These are phyloP conservation scores for Campopleginae sp. DNA, from an alignment of 2,888 invertebrate genomes.

Conservation along the genomic window DNA sequence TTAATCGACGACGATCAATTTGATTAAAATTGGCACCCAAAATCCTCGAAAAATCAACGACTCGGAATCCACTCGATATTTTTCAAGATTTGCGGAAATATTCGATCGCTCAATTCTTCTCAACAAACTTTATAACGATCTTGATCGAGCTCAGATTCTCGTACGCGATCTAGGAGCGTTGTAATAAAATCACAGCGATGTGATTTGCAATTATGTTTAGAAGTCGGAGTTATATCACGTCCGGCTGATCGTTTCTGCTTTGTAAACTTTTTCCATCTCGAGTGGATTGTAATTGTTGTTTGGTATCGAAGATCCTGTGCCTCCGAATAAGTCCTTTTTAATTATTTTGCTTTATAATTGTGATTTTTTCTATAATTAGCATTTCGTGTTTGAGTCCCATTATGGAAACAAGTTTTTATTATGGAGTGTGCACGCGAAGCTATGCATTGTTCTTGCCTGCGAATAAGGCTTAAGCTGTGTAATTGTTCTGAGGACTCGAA, in stretches of 20 bases:
- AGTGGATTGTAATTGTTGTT: constrained; percentile 21
- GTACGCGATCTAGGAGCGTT: constrained; percentile 20
- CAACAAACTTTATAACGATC: background rate
- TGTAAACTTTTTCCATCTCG: constrained; percentile 6
- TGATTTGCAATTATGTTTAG: constrained; percentile 28
- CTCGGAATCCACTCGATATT: background rate
- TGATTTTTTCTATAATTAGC: background rate
- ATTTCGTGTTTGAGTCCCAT: background rate
- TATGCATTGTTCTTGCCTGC: background rate
- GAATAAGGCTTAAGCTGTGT: background rate
- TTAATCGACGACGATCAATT: background rate
- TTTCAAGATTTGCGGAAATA: background rate
- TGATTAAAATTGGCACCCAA: too few relatives aligned
- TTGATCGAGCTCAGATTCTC: constrained; percentile 18
- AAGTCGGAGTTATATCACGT: constrained; percentile 53
- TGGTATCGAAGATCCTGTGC: constrained; percentile 7
- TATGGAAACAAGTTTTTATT: background rate
- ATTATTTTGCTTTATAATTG: constrained; percentile 8
- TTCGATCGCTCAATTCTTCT: background rate
- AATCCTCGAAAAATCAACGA: background rate
- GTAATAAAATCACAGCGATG: constrained; percentile 12
- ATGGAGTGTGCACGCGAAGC: background rate
- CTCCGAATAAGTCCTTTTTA: constrained; percentile 7
- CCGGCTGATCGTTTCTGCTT: constrained; percentile 33
- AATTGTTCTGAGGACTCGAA: background rate